A percentile compares a stretch with the other conserved stretches of the same genome.
These are phyloP conservation scores for Noturus placidus DNA, from an alignment of 2,113 vertebrate species.

Conservation along the genomic window DNA sequence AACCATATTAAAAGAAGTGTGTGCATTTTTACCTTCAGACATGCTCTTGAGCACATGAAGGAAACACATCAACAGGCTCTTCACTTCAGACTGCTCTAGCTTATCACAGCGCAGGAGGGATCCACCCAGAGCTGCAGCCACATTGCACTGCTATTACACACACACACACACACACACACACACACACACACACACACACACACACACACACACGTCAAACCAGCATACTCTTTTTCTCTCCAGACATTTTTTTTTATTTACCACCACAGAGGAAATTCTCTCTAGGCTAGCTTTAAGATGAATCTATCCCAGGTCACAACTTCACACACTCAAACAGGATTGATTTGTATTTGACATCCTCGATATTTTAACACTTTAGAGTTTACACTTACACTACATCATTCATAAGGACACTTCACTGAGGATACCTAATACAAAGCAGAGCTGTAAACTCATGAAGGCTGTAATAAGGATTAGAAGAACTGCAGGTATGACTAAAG, in stretches of 20 bases:
- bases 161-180: background rate
- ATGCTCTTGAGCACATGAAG: constrained; percentile 96
- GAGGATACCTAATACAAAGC: constrained; percentile 12
- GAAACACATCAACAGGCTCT: constrained; percentile 95
- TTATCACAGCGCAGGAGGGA: constrained; percentile 89
- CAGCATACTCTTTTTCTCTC: background rate
- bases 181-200: background rate
- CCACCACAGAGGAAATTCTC: background rate
- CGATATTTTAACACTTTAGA: background rate
- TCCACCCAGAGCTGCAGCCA: constrained; percentile 79
- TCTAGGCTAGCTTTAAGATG: background rate
- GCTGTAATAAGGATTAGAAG: background rate
- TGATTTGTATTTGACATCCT: constrained; percentile 16
- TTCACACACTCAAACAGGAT: background rate
- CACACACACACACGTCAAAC: background rate
- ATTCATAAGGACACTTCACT: background rate
- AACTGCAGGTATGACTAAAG: background rate
- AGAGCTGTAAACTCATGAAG: background rate
- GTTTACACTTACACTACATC: background rate
- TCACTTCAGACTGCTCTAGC: constrained; percentile 94
- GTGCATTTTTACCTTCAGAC: constrained; percentile 86
- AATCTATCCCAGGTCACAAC: background rate
- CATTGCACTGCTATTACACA: constrained; percentile 74
- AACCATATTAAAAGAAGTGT: background rate
- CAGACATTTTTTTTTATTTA: background rate